A percentile compares a stretch with the other conserved stretches of the same genome.
Conservation (phyloP, 2,113 vertebrate genomes). For the Agelaius tricolor region DNA sequence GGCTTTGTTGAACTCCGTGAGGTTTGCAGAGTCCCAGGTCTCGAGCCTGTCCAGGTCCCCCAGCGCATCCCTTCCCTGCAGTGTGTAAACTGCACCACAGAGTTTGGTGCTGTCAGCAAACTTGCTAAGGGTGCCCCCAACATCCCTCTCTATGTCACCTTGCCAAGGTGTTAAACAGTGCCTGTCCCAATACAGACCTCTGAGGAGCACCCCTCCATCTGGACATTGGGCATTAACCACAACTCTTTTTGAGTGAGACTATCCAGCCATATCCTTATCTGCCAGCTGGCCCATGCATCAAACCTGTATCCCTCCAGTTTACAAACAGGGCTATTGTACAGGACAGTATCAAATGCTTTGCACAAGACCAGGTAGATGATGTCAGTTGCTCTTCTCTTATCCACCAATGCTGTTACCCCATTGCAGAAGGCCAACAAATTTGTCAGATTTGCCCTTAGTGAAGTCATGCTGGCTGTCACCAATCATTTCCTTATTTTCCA, state of each 20-base stretch:
- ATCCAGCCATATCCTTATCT: background rate
- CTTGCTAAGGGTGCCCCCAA: background rate
- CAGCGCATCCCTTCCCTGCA: too few relatives aligned
- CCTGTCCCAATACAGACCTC: background rate
- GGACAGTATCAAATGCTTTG: background rate
- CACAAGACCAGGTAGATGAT: background rate
- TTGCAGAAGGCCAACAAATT: background rate
- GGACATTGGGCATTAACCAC: fast-evolving
- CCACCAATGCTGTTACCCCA: background rate
- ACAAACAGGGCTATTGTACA: background rate
- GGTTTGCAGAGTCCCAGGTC: too few relatives aligned
- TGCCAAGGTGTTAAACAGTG: background rate
- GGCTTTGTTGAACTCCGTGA: too few relatives aligned
- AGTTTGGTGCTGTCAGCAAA: background rate
- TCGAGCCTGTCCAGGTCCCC: too few relatives aligned
- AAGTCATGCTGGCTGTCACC: background rate
- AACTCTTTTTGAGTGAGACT: background rate
- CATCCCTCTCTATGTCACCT: background rate
- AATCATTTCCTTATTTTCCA: background rate
- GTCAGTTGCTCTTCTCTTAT: background rate
- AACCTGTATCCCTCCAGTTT: background rate
- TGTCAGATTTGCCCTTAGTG: background rate
- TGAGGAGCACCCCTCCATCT: background rate
- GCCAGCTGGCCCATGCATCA: background rate
- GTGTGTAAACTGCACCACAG: background rate